Evolutionary conservation across 2,113 vertebrate genomes (phyloP), one percentile per base, ranked within the genome.

Genomic region (Apistogramma diplotaenia): DNA sequence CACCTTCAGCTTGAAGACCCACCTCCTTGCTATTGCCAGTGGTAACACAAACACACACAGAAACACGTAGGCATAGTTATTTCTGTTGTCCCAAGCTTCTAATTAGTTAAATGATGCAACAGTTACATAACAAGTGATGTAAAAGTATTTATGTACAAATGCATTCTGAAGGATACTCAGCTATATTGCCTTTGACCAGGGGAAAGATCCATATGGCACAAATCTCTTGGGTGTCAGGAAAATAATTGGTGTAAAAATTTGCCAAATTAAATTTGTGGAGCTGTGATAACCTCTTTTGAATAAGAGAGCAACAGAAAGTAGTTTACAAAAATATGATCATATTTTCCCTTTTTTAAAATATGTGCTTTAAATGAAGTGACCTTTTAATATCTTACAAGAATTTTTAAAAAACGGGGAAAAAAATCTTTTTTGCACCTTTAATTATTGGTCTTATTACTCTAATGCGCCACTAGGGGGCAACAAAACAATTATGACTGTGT

Each of bases 1-100:
- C 65, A 93, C 83, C 29, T 89, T 95, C 81, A 95, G 25, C 79
- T 95, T 94, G 94, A 93, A 74, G 82, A 95, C 91, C 0, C 93
- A 94, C 77, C 88, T 95, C 53, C 89, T 94, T 33, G 90, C 95
- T 53, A 90, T 96, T 3, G 60, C 93, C 43, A 89, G 81, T 10
- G 95, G 95, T 96, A 70, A 96, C 58, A 59, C 21, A 72, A 1
- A 51, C 3, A 5, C 46, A 79, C 62, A 58, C 33, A 23, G 6
- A 43, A 6, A 59, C 9, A 67, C 49, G 67, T 33, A 76, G 6
- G 56, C 35, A 51, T 27, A 19, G 1, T 62, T 35, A 11, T 3
- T 55, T 55, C 3, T 74, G 5, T 7, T 61, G 55, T 70, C 21
- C 18, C 4, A 74, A 70, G 16, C 31, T n/a, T 51, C 43, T 1